A percentile compares a stretch with the other conserved stretches of the same genome.
These are phyloP conservation scores for Drosophila algonquin DNA, from an alignment of 2,888 invertebrate species.

Conservation along the genomic window DNA sequence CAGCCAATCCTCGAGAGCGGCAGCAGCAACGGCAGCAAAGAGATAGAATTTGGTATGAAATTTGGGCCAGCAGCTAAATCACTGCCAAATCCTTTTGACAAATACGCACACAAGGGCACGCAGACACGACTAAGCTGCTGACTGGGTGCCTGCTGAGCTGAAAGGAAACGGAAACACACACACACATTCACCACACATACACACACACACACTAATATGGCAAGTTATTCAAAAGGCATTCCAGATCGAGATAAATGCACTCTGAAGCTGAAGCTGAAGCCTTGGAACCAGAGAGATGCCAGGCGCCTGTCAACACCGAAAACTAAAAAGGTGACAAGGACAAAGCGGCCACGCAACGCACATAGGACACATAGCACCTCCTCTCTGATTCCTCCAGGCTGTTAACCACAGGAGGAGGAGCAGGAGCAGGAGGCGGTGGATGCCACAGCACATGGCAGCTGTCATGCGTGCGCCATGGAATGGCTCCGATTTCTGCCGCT, in stretches of 20 bases:
- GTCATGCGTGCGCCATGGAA: conserved; percentile 66
- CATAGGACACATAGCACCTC: conserved; percentile 26
- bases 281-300: conserved; percentile 6
- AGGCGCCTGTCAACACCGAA: conserved; percentile 72
- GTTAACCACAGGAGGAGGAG: not conserved
- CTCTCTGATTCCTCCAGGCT: not conserved
- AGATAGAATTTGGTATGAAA: conserved; percentile 48
- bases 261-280: conserved; percentile 20
- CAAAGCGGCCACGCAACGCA: conserved; percentile 60
- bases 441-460: conserved; percentile 65
- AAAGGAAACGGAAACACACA: conserved; percentile 31
- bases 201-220: conserved; percentile 64
- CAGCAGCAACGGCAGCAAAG: not conserved
- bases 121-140: conserved; percentile 38
- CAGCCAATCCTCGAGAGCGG: conserved; percentile 7
- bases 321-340: conserved; percentile 78
- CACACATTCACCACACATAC: not conserved
- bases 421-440: not conserved
- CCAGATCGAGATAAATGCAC: conserved; percentile 56
- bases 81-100: conserved; percentile 77
- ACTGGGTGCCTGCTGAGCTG: conserved; percentile 34
- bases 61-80: conserved; percentile 72
- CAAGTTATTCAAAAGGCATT: conserved; percentile 78
- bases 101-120: conserved; percentile 65
- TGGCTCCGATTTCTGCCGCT: conserved; percentile 40